Base-by-base conservation (phyloP, 1,140 invertebrate genomes). In the Paraescarpia echinospica region DNA sequence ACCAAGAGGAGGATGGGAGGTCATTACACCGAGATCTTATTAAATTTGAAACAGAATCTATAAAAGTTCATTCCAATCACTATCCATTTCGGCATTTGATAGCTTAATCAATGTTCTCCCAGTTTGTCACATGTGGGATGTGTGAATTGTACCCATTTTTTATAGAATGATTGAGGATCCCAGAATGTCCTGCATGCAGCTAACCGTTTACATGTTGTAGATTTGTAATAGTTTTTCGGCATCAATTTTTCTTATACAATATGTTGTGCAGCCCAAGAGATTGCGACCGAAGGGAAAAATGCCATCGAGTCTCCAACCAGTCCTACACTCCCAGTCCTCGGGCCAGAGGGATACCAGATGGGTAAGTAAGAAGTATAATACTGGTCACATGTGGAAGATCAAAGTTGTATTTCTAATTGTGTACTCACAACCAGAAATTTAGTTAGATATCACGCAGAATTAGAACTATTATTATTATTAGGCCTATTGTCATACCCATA, bases 301-400 rank as follows among this genome's bases (percentile, higher is more conserved):
- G 99, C 99, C 0, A 99, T 99, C 94, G 99, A 99, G 96, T 99
- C 98, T 8, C 98, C 98, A 34, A 98, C 98, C 92, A 98, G 97
- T 95, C 98, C 98, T 27, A 97, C 97, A 93, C 97, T 97, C 92
- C 97, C 98, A 90, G 98, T 98, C 95, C 97, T 98, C 95, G 97
- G 98, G 92, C 98, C 98, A 91, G 98, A 99, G 96, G 98, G 99
- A 94, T 99, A 99, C 95, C 97, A 97, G 93, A 96, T 99, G 35
- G 98, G 98, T 98, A 97, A 97, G 96, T 96, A 93, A 22, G 27
- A n/a, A 34, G 33, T 48, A 14, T 12, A 34, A 22, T 34, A 35
- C 34, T 41, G 41, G 41, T 41, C 41, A 41, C 12, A 41, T 41
- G 12, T 41, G 41, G 41, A 41, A 6, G 41, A 6, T 41, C 12